These are phyloP conservation scores for Andrena trimmerana DNA, from an alignment of 2,888 invertebrate species.

Conservation along the genomic window DNA sequence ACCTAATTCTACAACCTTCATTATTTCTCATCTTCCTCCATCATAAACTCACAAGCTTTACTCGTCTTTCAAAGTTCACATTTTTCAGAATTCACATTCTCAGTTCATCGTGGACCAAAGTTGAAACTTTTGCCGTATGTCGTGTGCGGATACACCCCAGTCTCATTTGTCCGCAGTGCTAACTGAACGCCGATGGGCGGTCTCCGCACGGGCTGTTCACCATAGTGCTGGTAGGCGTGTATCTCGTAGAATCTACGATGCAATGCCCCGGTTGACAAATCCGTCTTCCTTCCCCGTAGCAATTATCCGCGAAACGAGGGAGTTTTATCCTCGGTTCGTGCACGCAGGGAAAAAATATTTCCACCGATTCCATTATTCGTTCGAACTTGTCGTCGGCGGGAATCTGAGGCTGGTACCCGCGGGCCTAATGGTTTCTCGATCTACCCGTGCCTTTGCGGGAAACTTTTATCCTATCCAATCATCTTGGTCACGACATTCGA, in stretches of 20 bases:
- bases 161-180: no score
- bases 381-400: constrained; percentile 52
- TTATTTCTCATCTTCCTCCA: no score
- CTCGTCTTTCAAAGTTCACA: no score
- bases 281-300: not conserved
- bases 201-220: no score
- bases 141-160: no score
- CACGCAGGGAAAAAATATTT: constrained; percentile 63
- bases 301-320: constrained; percentile 45
- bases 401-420: constrained; percentile 64
- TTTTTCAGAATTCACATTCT: no score
- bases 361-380: constrained; percentile 45
- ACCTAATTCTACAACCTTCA: no score
- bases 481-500: constrained; percentile 63
- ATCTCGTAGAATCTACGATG: not conserved
- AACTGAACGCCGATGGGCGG: no score
- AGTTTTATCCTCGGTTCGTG: constrained; percentile 60
- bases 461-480: constrained; percentile 52
- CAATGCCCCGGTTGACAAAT: not conserved
- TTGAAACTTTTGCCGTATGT: no score
- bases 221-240: not conserved
- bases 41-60: no score
- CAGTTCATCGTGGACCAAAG: no score
- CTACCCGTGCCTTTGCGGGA: constrained; percentile 28
- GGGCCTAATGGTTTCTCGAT: constrained; percentile 66